Evolutionary conservation across 2,888 invertebrate species (phyloP).

Genomic region (Oscheius sp.): DNA sequence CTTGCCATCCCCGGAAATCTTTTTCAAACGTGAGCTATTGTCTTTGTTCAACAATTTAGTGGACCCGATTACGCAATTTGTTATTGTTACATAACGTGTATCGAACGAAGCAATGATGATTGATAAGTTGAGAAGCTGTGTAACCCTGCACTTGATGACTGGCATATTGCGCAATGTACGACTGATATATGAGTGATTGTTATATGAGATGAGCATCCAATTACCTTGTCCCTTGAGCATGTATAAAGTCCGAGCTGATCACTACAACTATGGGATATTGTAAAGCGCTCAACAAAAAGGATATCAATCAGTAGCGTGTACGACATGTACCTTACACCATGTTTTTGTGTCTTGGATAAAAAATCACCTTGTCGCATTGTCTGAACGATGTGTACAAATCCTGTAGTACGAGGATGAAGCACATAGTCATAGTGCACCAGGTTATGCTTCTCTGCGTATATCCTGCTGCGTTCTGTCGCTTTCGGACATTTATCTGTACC

Average conservation of each 20-base stretch:
- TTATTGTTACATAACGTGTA: constrained; percentile 35
- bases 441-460: constrained; percentile 78
- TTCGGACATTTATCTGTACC: constrained; percentile 85
- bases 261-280: background rate
- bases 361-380: constrained; percentile 76
- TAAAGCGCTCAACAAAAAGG: constrained; percentile 11
- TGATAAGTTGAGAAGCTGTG: constrained; percentile 27
- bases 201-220: constrained; percentile 4
- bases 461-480: constrained; percentile 81
- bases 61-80: constrained; percentile 10
- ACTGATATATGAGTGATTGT: constrained; percentile 30
- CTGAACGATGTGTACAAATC: constrained; percentile 78
- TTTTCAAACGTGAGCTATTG: constrained; percentile 1
- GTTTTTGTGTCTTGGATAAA: background rate
- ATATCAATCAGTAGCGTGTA: constrained; percentile 6
- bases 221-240: background rate
- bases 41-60: background rate
- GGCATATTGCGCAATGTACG: constrained; percentile 37
- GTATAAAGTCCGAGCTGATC: background rate
- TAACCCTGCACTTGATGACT: constrained; percentile 21
- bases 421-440: constrained; percentile 82
- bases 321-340: constrained; percentile 18
- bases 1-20: constrained; percentile 1
- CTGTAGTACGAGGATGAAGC: constrained; percentile 88
- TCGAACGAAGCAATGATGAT: constrained; percentile 1